phyloP scores from a whole-genome alignment of 1,140 invertebrate genomes.

The Cataglyphis hispanica region DNA sequence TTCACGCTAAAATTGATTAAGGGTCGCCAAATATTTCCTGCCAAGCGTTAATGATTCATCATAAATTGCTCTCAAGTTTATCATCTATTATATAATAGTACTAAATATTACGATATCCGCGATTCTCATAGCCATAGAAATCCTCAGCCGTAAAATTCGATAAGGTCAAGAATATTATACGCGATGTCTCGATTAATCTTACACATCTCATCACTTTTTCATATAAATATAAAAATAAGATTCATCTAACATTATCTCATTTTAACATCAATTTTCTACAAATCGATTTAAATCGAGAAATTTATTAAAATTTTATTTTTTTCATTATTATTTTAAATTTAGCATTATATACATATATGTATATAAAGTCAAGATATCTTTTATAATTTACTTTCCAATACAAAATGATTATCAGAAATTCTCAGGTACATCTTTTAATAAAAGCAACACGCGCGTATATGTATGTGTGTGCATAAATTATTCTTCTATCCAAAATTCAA shows the following conservation, averaged over 20 bases:
- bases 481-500: constrained; percentile 7
- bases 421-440: neutral
- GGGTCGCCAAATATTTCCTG: neutral
- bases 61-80: neutral
- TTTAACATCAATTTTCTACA: neutral
- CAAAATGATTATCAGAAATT: neutral
- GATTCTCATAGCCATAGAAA: neutral
- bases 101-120: neutral
- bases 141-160: neutral
- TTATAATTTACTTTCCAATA: neutral
- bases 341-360: no score
- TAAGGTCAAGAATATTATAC: neutral
- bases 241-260: neutral
- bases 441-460: neutral
- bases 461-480: neutral
- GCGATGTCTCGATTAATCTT: neutral
- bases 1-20: neutral
- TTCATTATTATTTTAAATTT: no score
- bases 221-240: neutral
- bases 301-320: neutral
- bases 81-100: neutral
- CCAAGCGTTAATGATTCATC: neutral
- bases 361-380: neutral
- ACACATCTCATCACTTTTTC: no score
- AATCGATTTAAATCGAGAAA: neutral